Evolutionary conservation across 2,888 invertebrate species (phyloP), one percentile per base, ranked within the genome.

Genomic region (Ophraella communa): DNA sequence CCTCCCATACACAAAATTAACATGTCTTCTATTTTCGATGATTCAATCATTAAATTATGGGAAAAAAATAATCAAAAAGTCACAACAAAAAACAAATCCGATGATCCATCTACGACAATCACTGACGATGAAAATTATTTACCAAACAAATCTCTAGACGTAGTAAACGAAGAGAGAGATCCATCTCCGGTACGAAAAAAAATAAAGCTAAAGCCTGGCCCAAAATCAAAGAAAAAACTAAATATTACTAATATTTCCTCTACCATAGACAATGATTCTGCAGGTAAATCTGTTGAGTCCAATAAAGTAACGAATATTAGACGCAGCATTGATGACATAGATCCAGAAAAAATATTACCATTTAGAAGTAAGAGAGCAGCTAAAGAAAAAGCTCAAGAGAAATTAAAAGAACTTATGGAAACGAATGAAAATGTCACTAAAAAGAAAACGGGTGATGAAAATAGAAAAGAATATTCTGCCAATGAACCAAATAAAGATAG

Each of bases 1-100:
- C 85, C 84, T 1, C 83, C 84, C 11, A 76, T 81, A 33, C 66
- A 74, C 53, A 80, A 79, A 64, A 77, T 83, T 7, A 80, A 77
- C 64, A 74, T 82, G 68, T 80, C 82, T 0, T 57, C 68, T 4
- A 33, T 53, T 30, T 55, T 73, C 4, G 73, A 74, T 51, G 66
- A 68, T 5, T 49, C 56, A 45, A 63, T 64, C 8, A 62, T 62
- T 27, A 65, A 64, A 17, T 8, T 64, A 2, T 27, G 45, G 5
- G 18, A 33, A 7, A 5, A 35, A 2, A 30, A 3, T 11, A 30
- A 30, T 30, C 30, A 11, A 35, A 39, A n/a, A n/a, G n/a, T 18
- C 11, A 44, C 30, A 24, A 5, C 10, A 10, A 45, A 18, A 17
- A 5, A 42, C 14, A 62, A 42, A 10, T 7, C 27, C 3, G 49